Evolutionary conservation across 1,140 invertebrate species (phyloP).

Genomic region (Cardiocondyla obscurior): DNA sequence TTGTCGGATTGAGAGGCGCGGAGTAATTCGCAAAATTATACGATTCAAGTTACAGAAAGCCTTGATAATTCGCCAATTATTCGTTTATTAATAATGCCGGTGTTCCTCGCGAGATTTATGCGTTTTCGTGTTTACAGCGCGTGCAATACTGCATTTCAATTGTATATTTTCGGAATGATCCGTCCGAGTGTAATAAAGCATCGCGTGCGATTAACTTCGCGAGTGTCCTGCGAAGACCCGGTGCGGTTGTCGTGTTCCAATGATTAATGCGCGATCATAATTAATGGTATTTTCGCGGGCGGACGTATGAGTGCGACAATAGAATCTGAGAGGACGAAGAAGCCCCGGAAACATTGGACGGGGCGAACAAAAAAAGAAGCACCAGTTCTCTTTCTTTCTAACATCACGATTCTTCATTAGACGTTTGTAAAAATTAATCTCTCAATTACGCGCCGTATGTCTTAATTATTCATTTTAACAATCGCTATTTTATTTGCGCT

Average conservation of each 20-base stretch:
- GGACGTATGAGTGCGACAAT: background rate
- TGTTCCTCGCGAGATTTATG: conserved; percentile 15
- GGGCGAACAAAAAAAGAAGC: background rate
- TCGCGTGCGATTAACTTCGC: background rate
- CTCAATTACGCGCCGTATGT: background rate
- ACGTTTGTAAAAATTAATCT: background rate
- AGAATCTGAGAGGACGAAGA: background rate
- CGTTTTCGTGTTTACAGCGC: background rate
- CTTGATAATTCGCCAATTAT: conserved; percentile 3
- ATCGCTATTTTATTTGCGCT: background rate
- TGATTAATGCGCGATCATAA: conserved; percentile 2
- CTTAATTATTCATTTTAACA: background rate
- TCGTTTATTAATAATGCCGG: conserved; percentile 1
- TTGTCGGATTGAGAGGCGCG: background rate
- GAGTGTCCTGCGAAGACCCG: background rate
- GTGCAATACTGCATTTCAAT: conserved; percentile 7
- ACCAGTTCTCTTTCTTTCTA: background rate
- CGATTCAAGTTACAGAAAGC: conserved; percentile 7
- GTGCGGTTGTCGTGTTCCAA: background rate
- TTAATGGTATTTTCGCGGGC: background rate
- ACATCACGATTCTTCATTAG: background rate
- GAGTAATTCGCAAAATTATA: conserved; percentile 5
- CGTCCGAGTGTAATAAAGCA: background rate
- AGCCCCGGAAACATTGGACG: background rate
- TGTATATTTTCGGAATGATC: conserved; percentile 12